Percentiles rank a stretch among this genome's conserved stretches.
phyloP scores from a whole-genome alignment of 2,113 vertebrate genomes.

The Cyprinodon tularosa region DNA sequence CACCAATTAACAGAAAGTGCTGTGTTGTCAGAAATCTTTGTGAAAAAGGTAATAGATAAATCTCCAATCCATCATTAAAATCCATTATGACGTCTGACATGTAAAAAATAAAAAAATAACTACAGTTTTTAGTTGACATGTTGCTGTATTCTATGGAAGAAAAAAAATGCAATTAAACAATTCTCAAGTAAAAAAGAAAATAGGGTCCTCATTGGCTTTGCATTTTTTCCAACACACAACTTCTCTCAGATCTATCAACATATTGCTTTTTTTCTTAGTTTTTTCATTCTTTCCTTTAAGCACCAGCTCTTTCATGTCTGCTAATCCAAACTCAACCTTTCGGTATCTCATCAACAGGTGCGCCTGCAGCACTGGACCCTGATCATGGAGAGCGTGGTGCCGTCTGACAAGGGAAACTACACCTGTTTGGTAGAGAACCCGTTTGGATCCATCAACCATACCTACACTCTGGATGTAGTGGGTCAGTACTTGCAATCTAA shows the following conservation, averaged over 20 bases:
- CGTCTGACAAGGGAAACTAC: slow-evolving; percentile 94
- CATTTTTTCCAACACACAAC: slow-evolving; percentile 11
- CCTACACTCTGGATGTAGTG: slow-evolving; percentile 95
- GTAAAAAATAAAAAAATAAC: too few species aligned
- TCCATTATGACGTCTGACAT: too few species aligned
- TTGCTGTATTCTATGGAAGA: too few species aligned
- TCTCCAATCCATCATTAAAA: too few species aligned
- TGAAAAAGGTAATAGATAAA: too few species aligned
- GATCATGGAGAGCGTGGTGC: slow-evolving; percentile 98
- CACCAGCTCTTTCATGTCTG: background rate
- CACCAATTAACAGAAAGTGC: too few species aligned
- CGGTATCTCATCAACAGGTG: slow-evolving; percentile 80
- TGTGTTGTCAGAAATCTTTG: too few species aligned
- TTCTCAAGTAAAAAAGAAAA: background rate
- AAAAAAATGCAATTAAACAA: too few species aligned
- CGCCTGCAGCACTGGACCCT: slow-evolving; percentile 97
- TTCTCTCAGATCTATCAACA: slow-evolving; percentile 15
- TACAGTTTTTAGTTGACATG: too few species aligned
- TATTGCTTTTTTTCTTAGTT: slow-evolving; percentile 2
- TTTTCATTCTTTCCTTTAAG: background rate
- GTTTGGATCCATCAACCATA: slow-evolving; percentile 95
- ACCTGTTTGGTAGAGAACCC: slow-evolving; percentile 96
- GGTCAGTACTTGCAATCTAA: slow-evolving; percentile 83
- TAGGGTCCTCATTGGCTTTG: too few species aligned
- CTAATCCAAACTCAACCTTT: background rate